Evolutionary conservation across 2,888 invertebrate genomes (phyloP).

Genomic region (Mythimna albipuncta): DNA sequence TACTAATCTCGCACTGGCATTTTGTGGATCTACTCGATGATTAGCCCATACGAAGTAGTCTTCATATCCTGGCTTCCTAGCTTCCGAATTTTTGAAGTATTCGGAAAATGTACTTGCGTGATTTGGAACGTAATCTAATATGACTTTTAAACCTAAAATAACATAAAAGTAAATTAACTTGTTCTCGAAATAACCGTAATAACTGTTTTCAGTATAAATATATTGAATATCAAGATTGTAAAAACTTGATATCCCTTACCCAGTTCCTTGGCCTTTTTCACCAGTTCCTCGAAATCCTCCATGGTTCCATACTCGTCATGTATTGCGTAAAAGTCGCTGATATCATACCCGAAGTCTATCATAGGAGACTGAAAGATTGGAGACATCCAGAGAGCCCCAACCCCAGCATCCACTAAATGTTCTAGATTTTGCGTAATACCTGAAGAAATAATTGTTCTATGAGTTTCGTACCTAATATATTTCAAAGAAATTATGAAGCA

Average conservation of each 20-base stretch:
- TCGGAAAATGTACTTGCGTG: slow-evolving; percentile 93
- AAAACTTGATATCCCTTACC: slow-evolving; percentile 70
- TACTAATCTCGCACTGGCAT: slow-evolving; percentile 63
- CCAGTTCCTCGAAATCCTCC: slow-evolving; percentile 91
- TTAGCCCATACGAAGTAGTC: slow-evolving; percentile 94
- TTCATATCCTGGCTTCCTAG: slow-evolving; percentile 91
- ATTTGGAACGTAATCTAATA: slow-evolving; percentile 92
- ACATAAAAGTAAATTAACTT: slow-evolving; percentile 2
- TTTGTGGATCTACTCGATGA: slow-evolving; percentile 80
- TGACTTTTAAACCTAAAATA: slow-evolving; percentile 80
- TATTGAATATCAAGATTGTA: neutral
- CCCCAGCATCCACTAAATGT: slow-evolving; percentile 92
- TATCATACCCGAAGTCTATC: slow-evolving; percentile 96
- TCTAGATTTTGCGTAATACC: slow-evolving; percentile 89
- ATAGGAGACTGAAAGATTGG: slow-evolving; percentile 95
- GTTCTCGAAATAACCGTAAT: neutral
- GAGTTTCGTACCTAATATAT: neutral
- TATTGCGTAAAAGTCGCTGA: slow-evolving; percentile 93
- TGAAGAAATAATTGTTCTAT: slow-evolving; percentile 54
- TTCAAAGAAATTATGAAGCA: neutral
- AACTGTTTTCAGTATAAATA: neutral
- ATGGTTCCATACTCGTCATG: slow-evolving; percentile 93
- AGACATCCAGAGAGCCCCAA: slow-evolving; percentile 94
- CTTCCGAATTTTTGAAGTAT: slow-evolving; percentile 94
- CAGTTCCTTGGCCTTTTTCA: slow-evolving; percentile 86